Evolutionary conservation across 2,888 invertebrate genomes (phyloP).

Genomic region (Drosophila cognata): DNA sequence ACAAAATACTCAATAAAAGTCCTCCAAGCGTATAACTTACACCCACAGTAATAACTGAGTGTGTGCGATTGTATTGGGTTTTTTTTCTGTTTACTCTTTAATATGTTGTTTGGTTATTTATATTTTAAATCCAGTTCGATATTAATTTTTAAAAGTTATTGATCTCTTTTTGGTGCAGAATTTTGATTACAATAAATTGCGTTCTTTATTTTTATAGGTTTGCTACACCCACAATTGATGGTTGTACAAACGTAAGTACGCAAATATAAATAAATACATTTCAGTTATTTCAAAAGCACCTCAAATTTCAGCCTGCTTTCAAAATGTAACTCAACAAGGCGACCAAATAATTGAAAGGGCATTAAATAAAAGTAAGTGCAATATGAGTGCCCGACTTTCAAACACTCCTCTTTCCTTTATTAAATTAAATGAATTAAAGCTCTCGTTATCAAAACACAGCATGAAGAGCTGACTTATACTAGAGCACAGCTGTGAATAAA

Average conservation of each 20-base stretch:
- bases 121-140: background rate
- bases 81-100: conserved; percentile 15
- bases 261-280: conserved; percentile 31
- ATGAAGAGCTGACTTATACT: background rate
- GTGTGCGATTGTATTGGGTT: conserved; percentile 1
- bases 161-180: background rate
- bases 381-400: background rate
- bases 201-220: background rate
- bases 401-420: background rate
- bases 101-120: conserved; percentile 5
- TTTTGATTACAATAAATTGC: background rate
- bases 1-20: conserved; percentile 48
- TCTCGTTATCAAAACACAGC: background rate
- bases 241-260: conserved; percentile 19
- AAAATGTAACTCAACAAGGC: conserved; percentile 12
- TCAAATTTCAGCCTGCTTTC: conserved; percentile 21
- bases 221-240: conserved; percentile 18
- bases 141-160: conserved; percentile 1
- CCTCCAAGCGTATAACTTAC: conserved; percentile 4
- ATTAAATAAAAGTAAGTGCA: conserved; percentile 2
- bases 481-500: background rate
- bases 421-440: background rate
- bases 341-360: conserved; percentile 14
- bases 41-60: background rate
- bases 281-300: conserved; percentile 21